phyloP scores from a whole-genome alignment of 2,888 invertebrate genomes.

The Mantis religiosa region DNA sequence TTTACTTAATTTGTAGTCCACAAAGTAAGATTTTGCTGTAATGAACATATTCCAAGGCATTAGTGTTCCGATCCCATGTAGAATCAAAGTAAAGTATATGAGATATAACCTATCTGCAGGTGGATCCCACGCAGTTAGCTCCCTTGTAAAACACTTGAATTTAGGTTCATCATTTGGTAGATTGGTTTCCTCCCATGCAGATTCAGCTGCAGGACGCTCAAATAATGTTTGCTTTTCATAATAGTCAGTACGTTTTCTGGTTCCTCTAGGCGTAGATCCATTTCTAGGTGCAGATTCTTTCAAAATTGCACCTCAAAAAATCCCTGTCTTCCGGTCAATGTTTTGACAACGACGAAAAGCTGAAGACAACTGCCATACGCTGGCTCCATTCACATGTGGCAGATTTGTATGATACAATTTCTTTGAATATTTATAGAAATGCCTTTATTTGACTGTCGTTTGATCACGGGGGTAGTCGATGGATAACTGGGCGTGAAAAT shows the following conservation, averaged over 20 bases:
- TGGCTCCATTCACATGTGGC: too few species aligned
- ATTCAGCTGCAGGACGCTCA: constrained; percentile 50
- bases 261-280: constrained; percentile 32
- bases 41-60: constrained; percentile 99
- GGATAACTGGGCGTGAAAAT: too few species aligned
- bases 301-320: too few species aligned
- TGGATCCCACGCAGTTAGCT: constrained; percentile 64
- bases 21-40: constrained; percentile 87
- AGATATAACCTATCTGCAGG: constrained; percentile 74
- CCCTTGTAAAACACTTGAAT: constrained; percentile 67
- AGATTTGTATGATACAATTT: too few species aligned
- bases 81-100: constrained; percentile 81
- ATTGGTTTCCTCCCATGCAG: constrained; percentile 83
- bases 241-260: constrained; percentile 28
- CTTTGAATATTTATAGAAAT: too few species aligned
- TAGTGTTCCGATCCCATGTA: constrained; percentile 90
- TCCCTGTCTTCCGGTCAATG: too few species aligned
- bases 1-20: constrained; percentile 71
- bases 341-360: too few species aligned
- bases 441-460: too few species aligned
- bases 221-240: constrained; percentile 58
- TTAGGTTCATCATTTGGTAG: constrained; percentile 79
- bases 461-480: too few species aligned
- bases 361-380: too few species aligned
- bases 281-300: constrained; percentile 35